These are phyloP conservation scores for Aspidapion aeneum DNA, from an alignment of 2,888 invertebrate genomes.

Conservation along the genomic window DNA sequence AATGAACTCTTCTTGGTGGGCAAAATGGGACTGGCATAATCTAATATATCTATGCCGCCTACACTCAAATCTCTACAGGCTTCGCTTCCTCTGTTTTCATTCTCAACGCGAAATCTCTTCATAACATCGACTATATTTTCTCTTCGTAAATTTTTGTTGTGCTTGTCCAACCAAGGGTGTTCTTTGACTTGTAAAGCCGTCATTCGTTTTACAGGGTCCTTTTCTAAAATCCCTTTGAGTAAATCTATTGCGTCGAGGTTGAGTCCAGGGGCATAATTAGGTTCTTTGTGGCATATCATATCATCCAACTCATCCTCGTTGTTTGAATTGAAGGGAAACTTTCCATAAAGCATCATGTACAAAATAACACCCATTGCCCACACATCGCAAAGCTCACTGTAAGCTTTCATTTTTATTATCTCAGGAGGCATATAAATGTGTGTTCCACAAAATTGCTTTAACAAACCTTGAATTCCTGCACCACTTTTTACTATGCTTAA, in stretches of 20 bases:
- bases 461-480: constrained; percentile 51
- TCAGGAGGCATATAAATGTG: constrained; percentile 59
- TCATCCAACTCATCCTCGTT: constrained; percentile 38
- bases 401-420: constrained; percentile 51
- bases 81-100: background rate
- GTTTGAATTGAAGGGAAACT: constrained; percentile 42
- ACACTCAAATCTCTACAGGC: background rate
- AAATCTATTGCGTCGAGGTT: constrained; percentile 45
- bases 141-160: constrained; percentile 26
- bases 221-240: constrained; percentile 48
- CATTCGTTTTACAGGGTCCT: constrained; percentile 53
- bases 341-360: constrained; percentile 48
- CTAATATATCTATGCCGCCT: background rate
- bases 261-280: constrained; percentile 29
- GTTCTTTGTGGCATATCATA: constrained; percentile 42
- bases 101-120: constrained; percentile 37
- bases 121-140: constrained; percentile 49
- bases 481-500: constrained; percentile 51
- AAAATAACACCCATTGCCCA: constrained; percentile 58
- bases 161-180: constrained; percentile 48
- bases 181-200: constrained; percentile 52
- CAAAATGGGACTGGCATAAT: background rate
- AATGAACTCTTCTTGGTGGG: too few relatives aligned
- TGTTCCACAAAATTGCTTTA: constrained; percentile 56
- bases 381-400: constrained; percentile 58